phyloP scores from a whole-genome alignment of 2,113 vertebrate genomes.

The Daubentonia madagascariensis region DNA sequence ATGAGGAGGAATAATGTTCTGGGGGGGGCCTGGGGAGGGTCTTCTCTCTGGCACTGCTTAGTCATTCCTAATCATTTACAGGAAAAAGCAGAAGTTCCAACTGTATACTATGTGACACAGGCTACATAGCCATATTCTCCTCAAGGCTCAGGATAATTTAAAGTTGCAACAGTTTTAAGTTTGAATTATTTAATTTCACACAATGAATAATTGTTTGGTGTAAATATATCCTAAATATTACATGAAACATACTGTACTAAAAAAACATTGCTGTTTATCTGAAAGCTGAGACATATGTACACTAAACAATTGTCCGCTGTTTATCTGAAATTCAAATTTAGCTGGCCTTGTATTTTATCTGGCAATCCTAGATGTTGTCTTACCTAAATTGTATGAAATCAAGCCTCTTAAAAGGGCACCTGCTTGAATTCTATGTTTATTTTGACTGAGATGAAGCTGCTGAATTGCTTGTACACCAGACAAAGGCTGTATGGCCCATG shows the following conservation, averaged over 20 bases:
- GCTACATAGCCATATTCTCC: not conserved
- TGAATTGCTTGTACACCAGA: not conserved
- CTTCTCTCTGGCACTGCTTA: not conserved
- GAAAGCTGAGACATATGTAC: not conserved
- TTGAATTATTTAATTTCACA: not conserved
- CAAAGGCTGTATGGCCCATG: not conserved
- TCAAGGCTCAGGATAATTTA: not conserved
- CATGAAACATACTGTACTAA: not conserved
- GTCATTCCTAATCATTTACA: not conserved
- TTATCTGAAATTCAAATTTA: constrained; percentile 42
- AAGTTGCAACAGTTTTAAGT: not conserved
- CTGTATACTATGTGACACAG: not conserved
- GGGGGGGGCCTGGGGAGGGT: not conserved
- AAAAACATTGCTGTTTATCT: constrained; percentile 12
- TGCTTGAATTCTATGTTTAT: constrained; percentile 8
- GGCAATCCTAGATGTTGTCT: not conserved
- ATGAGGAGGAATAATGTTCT: not conserved
- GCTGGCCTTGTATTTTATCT: constrained; percentile 31
- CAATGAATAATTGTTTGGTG: not conserved
- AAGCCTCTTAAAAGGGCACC: not conserved
- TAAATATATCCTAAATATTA: constrained; percentile 21
- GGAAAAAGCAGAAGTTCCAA: not conserved
- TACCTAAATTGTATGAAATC: not conserved
- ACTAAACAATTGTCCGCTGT: not conserved
- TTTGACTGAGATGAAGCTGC: not conserved